These are phyloP conservation scores for Erebia ligea DNA, from an alignment of 2,888 invertebrate species.

Conservation along the genomic window DNA sequence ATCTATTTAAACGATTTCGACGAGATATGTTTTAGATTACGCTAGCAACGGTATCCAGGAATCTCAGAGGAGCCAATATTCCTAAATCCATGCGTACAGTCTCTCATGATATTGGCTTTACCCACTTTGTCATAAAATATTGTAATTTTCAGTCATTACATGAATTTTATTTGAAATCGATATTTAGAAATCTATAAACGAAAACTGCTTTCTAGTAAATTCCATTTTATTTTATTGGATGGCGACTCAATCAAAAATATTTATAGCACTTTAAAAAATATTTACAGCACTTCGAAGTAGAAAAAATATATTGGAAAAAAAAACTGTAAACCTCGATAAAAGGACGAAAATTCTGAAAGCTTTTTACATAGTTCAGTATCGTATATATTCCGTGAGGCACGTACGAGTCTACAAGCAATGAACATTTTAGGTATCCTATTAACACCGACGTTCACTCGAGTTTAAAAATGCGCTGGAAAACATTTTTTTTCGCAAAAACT, in stretches of 20 bases:
- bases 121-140: too few species aligned
- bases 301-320: too few species aligned
- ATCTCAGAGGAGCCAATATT: too few species aligned
- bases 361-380: neutral
- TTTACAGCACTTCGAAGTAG: neutral
- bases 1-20: too few species aligned
- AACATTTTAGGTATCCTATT: neutral
- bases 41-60: too few species aligned
- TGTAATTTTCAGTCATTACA: too few species aligned
- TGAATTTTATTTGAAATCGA: neutral
- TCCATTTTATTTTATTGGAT: neutral
- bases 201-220: neutral
- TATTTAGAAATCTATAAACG: neutral
- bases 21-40: too few species aligned
- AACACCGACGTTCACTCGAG: neutral
- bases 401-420: neutral
- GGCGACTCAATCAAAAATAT: neutral
- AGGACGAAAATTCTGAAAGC: neutral
- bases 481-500: slow-evolving; percentile 1
- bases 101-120: too few species aligned
- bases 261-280: neutral
- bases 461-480: slow-evolving; percentile 1
- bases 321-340: neutral
- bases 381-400: neutral
- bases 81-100: too few species aligned